These are phyloP conservation scores for Bombus pyrosoma DNA, from an alignment of 1,140 invertebrate species.

Conservation along the genomic window DNA sequence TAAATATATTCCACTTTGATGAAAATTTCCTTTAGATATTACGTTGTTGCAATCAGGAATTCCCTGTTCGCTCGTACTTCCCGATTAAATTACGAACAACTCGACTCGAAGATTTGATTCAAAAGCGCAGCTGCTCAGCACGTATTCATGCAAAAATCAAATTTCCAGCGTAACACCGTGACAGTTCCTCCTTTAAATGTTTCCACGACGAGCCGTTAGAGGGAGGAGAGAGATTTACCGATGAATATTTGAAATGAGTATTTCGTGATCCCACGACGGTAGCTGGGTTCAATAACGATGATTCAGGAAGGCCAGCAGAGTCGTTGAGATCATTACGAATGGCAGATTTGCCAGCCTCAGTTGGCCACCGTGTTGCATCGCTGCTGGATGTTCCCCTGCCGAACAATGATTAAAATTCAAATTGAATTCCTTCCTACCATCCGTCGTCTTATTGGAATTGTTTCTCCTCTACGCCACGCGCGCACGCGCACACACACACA, in stretches of 20 bases:
- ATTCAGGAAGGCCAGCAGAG: slow-evolving; percentile 79
- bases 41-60: neutral
- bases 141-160: slow-evolving; percentile 10
- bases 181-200: neutral
- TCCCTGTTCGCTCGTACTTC: neutral
- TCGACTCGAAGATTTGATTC: neutral
- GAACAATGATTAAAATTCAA: slow-evolving; percentile 59
- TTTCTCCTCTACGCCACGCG: neutral
- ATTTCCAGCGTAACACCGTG: neutral
- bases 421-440: slow-evolving; percentile 31
- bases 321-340: slow-evolving; percentile 80
- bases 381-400: slow-evolving; percentile 90
- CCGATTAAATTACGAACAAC: slow-evolving; percentile 19
- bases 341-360: slow-evolving; percentile 81
- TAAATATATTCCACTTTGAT: neutral
- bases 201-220: neutral
- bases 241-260: slow-evolving; percentile 14
- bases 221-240: neutral
- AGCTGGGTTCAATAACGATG: slow-evolving; percentile 72
- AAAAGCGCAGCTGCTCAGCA: neutral
- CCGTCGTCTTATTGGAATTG: slow-evolving; percentile 49
- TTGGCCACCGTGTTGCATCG: slow-evolving; percentile 90
- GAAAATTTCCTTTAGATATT: neutral
- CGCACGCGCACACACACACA: neutral
- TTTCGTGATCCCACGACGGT: slow-evolving; percentile 17